Percentiles rank a stretch among this genome's conserved stretches.
These are phyloP conservation scores for Girardinus metallicus DNA, from an alignment of 2,797 vertebrate genomes.

Conservation along the genomic window DNA sequence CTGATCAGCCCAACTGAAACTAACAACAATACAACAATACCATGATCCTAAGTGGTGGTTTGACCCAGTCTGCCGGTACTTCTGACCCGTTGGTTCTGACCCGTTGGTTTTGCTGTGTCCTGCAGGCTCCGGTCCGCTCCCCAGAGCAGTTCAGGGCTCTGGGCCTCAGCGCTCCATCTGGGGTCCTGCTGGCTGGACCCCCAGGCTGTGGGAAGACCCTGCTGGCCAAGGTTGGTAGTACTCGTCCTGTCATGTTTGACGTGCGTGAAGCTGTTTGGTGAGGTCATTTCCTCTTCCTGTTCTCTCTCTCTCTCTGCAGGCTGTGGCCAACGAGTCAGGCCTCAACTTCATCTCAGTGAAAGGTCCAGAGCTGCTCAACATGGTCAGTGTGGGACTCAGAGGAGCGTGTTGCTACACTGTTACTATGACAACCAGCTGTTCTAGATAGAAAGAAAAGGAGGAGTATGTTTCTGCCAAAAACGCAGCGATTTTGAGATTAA, in stretches of 20 bases:
- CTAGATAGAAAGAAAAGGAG: no score
- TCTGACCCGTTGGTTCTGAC: no score
- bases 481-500: no score
- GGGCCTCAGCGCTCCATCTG: conserved; percentile 90
- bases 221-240: conserved; percentile 88
- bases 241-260: not conserved
- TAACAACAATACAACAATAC: no score
- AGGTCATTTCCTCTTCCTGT: conserved; percentile 16
- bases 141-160: conserved; percentile 91
- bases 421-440: not conserved
- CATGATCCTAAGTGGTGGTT: no score
- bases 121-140: conserved; percentile 89
- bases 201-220: conserved; percentile 97
- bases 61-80: no score
- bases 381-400: conserved; percentile 83
- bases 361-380: conserved; percentile 95
- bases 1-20: no score
- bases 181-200: conserved; percentile 92
- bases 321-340: conserved; percentile 95
- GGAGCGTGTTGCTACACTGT: not conserved
- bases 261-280: not conserved
- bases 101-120: not conserved
- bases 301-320: conserved; percentile 76
- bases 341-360: conserved; percentile 99
- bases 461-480: no score